A percentile compares a stretch with the other conserved stretches of the same genome.
Conservation (phyloP, 2,888 invertebrate species). For the Hoplodrina blanda region DNA sequence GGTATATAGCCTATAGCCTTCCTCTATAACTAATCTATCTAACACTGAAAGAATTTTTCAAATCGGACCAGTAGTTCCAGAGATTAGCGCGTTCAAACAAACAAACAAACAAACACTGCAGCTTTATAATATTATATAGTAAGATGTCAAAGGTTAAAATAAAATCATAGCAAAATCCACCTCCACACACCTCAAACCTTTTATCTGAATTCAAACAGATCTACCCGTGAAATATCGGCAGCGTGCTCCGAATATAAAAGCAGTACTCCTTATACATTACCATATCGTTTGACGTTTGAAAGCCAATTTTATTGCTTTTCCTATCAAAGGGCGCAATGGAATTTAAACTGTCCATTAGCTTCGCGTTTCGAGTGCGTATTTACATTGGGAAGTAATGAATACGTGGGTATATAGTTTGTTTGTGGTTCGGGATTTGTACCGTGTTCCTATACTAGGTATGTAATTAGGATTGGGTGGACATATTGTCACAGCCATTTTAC, state of each 20-base stretch:
- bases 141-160: no score
- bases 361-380: constrained; percentile 51
- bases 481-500: background rate
- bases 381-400: constrained; percentile 40
- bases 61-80: no score
- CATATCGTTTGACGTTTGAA: constrained; percentile 87
- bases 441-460: background rate
- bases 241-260: constrained; percentile 84
- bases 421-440: constrained; percentile 2
- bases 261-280: constrained; percentile 82
- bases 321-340: constrained; percentile 81
- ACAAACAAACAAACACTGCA: no score
- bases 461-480: constrained; percentile 1
- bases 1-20: no score
- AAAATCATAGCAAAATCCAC: constrained; percentile 61
- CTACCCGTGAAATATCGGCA: constrained; percentile 85
- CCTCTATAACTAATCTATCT: no score
- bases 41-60: no score
- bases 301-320: constrained; percentile 87
- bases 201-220: constrained; percentile 87
- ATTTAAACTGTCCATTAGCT: constrained; percentile 84
- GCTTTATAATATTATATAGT: no score
- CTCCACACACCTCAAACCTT: constrained; percentile 69
- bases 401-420: constrained; percentile 19
- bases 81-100: no score